Base-by-base conservation (phyloP, 2,888 invertebrate species). In the Synergus laeviventris region DNA sequence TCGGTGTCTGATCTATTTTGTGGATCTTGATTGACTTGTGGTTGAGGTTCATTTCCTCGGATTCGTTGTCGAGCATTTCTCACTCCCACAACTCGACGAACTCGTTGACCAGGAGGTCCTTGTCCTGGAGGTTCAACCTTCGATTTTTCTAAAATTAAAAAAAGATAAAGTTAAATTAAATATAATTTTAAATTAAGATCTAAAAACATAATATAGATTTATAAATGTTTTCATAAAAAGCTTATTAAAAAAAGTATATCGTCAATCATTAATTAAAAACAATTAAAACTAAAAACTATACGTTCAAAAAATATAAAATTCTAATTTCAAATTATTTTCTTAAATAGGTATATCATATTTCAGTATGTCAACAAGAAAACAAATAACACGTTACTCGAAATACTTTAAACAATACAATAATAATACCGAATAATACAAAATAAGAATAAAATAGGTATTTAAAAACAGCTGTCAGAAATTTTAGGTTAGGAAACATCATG, bases 51-150 rank as follows among this genome's bases (percentile, higher is more conserved):
- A 89, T 93, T 93, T 14, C 93, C 93, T 87, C 94, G 92, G 91
- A 94, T 92, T 78, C 95, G 91, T 49, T 93, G 94, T 73, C 96
- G 93, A 85, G 95, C 94, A 90, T 95, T 95, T 81, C 96, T 93
- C 5, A 94, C 94, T 45, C 95, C 94, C 86, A 95, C 95, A 0
- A 95, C 95, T 85, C 96, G 92, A 73, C 95, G 86, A 5, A 90
- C 83, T n/a, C 81, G 85, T 73, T 85, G 87, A 16, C 80, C 84
- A n/a, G 83, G 81, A 8, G 78, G 79, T 39, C 86, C 92, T 24
- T 94, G 94, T 0, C 93, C 94, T 88, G 85, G 60, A 8, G 54
- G 74, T 12, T 74, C 74, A 16, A 64, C 61, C 21, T 76, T 81
- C 21, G 4, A 24, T 39, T 81, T 86, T 74, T 73, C 83, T 85